Percentiles rank a stretch among this genome's conserved stretches.
Conservation (phyloP, 2,113 vertebrate species). For the Xiphophorus hellerii region DNA sequence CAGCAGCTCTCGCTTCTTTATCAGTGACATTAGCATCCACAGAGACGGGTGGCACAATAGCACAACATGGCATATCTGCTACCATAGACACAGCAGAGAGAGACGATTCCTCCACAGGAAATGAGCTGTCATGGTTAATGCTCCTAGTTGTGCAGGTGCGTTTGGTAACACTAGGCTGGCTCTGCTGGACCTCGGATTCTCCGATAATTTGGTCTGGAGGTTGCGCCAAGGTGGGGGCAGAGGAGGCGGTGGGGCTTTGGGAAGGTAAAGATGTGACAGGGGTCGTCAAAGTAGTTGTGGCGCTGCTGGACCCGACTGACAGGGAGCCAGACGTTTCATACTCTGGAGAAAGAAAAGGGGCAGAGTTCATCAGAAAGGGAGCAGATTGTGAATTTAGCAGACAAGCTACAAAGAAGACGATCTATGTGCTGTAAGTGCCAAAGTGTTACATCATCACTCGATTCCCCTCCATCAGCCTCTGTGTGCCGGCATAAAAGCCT, state of each 20-base stretch:
- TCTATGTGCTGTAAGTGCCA: conserved; percentile 54
- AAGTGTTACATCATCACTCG: conserved; percentile 51
- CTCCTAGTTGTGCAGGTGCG: background rate
- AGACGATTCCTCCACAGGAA: conserved; percentile 70
- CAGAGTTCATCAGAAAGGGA: conserved; percentile 24
- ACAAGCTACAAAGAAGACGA: conserved; percentile 17
- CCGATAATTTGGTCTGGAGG: conserved; percentile 20
- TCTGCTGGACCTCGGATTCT: conserved; percentile 57
- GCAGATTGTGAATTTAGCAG: conserved; percentile 29
- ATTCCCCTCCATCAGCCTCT: conserved; percentile 47
- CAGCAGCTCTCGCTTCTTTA: conserved; percentile 29
- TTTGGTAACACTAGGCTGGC: conserved; percentile 52
- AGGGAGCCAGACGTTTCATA: conserved; percentile 49
- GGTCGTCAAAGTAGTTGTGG: conserved; percentile 68
- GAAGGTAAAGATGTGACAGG: conserved; percentile 62
- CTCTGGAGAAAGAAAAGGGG: conserved; percentile 55
- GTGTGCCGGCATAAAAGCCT: conserved; percentile 59
- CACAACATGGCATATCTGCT: conserved; percentile 78
- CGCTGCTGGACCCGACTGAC: conserved; percentile 38
- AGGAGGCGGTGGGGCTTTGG: conserved; percentile 41
- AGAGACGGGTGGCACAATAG: conserved; percentile 70
- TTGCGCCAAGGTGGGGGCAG: conserved; percentile 37
- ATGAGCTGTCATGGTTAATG: conserved; percentile 24
- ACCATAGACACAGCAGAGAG: conserved; percentile 68
- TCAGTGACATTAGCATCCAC: conserved; percentile 60